Conservation (phyloP, 2,888 invertebrate species). For the Quadroppia sp. region DNA sequence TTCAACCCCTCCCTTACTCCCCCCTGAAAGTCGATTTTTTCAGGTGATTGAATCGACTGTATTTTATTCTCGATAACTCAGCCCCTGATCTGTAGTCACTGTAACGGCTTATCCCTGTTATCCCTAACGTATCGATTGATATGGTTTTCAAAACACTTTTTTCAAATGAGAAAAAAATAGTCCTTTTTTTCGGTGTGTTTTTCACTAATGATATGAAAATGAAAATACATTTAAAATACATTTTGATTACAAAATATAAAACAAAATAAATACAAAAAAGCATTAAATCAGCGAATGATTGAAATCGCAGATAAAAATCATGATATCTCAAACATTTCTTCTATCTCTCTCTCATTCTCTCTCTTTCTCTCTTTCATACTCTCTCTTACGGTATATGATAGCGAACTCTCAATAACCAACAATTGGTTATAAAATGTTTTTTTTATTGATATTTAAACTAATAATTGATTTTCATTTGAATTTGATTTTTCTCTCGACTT, state of each 20-base stretch:
- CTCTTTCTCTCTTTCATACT: too few species aligned
- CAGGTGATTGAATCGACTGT: too few species aligned
- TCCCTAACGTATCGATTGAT: neutral
- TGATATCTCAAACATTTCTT: neutral
- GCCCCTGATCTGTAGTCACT: too few species aligned
- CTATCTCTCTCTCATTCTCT: too few species aligned
- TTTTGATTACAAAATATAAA: neutral
- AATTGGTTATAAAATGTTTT: constrained; percentile 29
- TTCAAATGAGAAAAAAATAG: neutral
- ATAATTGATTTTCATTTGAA: neutral
- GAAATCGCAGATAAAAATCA: constrained; percentile 1
- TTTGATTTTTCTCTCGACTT: neutral
- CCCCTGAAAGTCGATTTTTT: too few species aligned
- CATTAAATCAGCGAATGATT: neutral
- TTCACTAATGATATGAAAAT: neutral
- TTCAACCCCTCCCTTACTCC: too few species aligned
- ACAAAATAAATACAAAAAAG: neutral
- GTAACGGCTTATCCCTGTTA: neutral
- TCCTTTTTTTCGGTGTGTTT: neutral
- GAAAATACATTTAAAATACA: neutral
- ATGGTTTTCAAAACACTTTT: neutral
- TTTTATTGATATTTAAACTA: neutral
- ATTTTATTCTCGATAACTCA: too few species aligned
- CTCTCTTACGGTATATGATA: neutral
- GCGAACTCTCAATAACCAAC: constrained; percentile 23